Evolutionary conservation across 2,888 invertebrate genomes (phyloP).

Genomic region (Agrotis clavis): DNA sequence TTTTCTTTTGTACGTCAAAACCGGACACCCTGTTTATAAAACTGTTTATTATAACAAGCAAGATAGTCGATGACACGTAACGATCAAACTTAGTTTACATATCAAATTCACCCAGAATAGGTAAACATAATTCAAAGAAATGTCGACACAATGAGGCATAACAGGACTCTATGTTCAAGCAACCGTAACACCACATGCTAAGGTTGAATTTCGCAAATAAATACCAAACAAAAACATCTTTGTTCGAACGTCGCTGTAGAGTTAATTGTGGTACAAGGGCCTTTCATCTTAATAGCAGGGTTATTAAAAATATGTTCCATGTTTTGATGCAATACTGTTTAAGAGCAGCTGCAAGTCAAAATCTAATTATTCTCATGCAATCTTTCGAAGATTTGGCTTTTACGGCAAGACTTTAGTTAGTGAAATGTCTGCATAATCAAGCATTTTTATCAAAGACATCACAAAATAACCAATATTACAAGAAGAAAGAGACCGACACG

Average conservation of each 20-base stretch:
- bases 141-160: conserved; percentile 39
- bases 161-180: conserved; percentile 19
- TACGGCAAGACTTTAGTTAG: no score
- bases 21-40: no score
- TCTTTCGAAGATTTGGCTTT: not conserved
- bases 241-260: conserved; percentile 61
- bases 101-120: conserved; percentile 39
- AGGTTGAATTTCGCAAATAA: conserved; percentile 48
- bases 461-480: no score
- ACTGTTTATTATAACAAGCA: not conserved
- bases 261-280: conserved; percentile 57
- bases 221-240: conserved; percentile 68
- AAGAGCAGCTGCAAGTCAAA: conserved; percentile 49
- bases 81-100: conserved; percentile 34
- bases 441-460: no score
- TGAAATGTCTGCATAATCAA: no score
- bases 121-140: conserved; percentile 45
- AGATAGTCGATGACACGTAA: not conserved
- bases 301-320: conserved; percentile 56
- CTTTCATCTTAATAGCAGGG: conserved; percentile 47
- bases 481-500: no score
- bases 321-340: conserved; percentile 45
- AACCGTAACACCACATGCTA: conserved; percentile 34
- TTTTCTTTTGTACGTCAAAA: no score
- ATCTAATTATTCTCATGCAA: conserved; percentile 19